Evolutionary conservation across 92 coral and sea anemone genomes (phyloP).

Genomic region (Epizoanthus scotinus): DNA sequence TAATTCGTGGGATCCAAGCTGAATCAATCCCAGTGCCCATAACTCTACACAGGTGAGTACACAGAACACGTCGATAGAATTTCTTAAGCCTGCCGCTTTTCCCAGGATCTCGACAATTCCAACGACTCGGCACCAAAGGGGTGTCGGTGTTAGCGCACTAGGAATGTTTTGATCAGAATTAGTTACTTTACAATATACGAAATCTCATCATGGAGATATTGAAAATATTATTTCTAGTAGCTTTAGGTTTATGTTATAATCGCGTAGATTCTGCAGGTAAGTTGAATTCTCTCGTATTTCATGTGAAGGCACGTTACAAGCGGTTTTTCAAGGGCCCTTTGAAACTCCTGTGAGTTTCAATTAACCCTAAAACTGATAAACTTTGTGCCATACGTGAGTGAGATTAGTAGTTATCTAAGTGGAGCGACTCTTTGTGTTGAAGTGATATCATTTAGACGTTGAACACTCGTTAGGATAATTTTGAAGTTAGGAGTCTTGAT

Average conservation of each 20-base stretch:
- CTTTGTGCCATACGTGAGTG: no score
- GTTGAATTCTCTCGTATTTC: neutral
- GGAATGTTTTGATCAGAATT: conserved; percentile 20
- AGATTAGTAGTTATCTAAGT: no score
- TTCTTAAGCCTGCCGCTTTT: conserved; percentile 27
- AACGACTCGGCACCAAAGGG: conserved; percentile 16
- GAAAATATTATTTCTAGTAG: neutral
- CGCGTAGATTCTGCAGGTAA: conserved; percentile 29
- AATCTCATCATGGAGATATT: conserved; percentile 23
- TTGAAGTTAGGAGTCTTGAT: no score
- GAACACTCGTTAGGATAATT: no score
- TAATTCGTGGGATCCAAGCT: conserved; percentile 1
- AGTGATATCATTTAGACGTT: no score
- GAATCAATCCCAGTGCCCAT: neutral
- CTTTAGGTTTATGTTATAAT: conserved; percentile 25
- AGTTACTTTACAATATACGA: neutral
- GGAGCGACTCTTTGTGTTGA: no score
- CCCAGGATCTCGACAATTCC: conserved; percentile 33
- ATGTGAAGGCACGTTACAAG: no score
- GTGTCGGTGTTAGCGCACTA: neutral
- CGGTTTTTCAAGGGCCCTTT: no score
- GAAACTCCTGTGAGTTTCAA: no score
- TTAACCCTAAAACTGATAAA: neutral
- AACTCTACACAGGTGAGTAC: conserved; percentile 20
- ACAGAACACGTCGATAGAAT: conserved; percentile 12